A percentile compares a stretch with the other conserved stretches of the same genome.
Evolutionary conservation across 2,797 vertebrate species (phyloP).

Genomic region (Molothrus ater): DNA sequence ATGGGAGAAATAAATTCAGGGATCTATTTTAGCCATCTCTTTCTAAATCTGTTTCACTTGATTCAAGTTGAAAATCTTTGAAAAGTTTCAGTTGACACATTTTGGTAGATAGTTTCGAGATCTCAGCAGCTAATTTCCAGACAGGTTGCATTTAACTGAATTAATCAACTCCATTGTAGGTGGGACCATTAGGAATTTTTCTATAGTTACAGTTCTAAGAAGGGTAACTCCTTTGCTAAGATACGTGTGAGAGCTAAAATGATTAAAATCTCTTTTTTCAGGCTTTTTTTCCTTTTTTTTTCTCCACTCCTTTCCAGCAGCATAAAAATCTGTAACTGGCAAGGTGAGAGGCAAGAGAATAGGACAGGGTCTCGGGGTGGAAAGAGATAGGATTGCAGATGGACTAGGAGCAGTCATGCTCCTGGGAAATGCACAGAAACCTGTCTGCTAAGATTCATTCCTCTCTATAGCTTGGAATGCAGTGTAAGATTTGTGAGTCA

Average conservation of each 20-base stretch:
- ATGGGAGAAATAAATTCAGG: neutral
- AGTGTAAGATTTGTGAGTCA: constrained; percentile 55
- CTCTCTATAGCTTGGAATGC: constrained; percentile 45
- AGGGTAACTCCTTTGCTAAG: neutral
- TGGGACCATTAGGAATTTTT: neutral
- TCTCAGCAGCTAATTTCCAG: neutral
- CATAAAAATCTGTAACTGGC: neutral
- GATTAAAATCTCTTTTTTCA: neutral
- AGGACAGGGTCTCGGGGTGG: constrained; percentile 39
- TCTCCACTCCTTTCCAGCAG: neutral
- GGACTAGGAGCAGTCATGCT: constrained; percentile 19
- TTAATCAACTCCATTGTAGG: too few relatives aligned
- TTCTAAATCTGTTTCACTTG: neutral
- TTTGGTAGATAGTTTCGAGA: neutral
- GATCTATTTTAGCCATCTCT: neutral
- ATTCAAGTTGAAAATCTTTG: neutral
- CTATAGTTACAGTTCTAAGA: neutral
- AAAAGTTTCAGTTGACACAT: neutral
- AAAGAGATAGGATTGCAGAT: constrained; percentile 55
- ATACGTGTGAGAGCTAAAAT: neutral
- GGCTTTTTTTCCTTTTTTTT: neutral
- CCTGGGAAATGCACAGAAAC: constrained; percentile 50
- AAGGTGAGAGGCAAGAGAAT: constrained; percentile 53
- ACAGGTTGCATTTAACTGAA: neutral
- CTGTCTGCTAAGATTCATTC: constrained; percentile 62